Conservation (phyloP, 2,113 vertebrate genomes). For the Trochalopteron elliotii region DNA sequence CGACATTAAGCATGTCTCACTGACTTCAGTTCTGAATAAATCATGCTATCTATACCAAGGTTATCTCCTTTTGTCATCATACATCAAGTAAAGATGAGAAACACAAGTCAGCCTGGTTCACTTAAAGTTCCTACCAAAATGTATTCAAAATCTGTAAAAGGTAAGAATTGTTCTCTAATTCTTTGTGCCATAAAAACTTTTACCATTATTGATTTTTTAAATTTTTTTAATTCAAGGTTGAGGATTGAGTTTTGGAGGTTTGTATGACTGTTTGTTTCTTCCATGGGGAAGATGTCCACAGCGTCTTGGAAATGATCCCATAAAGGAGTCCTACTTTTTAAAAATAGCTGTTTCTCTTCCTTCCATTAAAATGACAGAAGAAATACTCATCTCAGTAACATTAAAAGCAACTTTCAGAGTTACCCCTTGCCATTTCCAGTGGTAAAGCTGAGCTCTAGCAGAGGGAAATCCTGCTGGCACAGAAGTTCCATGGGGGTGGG, state of each 20-base stretch:
- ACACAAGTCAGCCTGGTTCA: background rate
- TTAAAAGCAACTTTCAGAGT: background rate
- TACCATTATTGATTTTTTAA: background rate
- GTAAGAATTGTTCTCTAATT: background rate
- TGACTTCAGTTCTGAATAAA: conserved; percentile 52
- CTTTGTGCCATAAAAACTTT: background rate
- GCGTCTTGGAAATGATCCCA: background rate
- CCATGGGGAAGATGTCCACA: background rate
- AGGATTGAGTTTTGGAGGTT: background rate
- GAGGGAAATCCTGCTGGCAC: background rate
- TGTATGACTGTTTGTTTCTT: background rate
- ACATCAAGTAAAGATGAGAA: conserved; percentile 45
- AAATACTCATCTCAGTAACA: background rate
- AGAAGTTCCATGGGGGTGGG: fast-evolving
- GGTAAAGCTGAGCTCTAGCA: background rate
- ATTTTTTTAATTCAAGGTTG: background rate
- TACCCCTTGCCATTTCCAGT: background rate
- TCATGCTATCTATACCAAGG: conserved; percentile 33
- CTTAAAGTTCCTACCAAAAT: background rate
- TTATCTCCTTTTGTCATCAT: conserved; percentile 54
- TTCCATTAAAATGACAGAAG: conserved; percentile 17
- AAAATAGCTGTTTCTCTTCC: background rate
- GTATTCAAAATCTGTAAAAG: background rate
- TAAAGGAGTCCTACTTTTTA: background rate
- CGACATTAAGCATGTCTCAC: background rate